phyloP scores from a whole-genome alignment of 2,888 invertebrate species.

The Nymphalis polychloros region DNA sequence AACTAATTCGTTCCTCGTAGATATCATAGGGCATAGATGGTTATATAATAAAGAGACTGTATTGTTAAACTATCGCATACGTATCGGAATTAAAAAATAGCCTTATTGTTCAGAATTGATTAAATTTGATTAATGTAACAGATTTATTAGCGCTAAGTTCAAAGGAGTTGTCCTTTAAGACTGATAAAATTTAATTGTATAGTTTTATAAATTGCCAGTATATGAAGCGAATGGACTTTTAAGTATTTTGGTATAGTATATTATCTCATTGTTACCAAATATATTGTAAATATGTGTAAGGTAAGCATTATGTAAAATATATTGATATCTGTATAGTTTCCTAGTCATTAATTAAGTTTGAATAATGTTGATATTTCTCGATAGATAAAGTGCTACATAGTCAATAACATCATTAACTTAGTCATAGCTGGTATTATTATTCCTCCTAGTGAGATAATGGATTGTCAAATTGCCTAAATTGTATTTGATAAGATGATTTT shows the following conservation, averaged over 20 bases:
- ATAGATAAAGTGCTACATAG: conserved; percentile 40
- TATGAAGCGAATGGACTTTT: conserved; percentile 58
- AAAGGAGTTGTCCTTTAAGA: conserved; percentile 61
- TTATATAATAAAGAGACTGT: conserved; percentile 61
- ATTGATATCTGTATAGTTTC: conserved; percentile 68
- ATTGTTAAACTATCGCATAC: conserved; percentile 61
- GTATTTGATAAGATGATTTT: conserved; percentile 33
- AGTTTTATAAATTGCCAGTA: conserved; percentile 68
- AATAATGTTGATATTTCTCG: conserved; percentile 61
- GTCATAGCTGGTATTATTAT: conserved; percentile 27
- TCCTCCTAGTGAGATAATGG: conserved; percentile 31
- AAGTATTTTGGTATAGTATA: conserved; percentile 74
- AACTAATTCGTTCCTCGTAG: conserved; percentile 63
- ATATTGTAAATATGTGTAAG: conserved; percentile 72
- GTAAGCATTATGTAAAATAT: conserved; percentile 54
- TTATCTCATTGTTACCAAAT: conserved; percentile 81
- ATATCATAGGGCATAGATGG: conserved; percentile 51
- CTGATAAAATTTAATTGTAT: conserved; percentile 69
- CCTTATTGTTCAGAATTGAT: conserved; percentile 50
- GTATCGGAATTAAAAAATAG: conserved; percentile 56
- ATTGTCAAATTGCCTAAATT: conserved; percentile 33
- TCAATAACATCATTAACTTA: conserved; percentile 36
- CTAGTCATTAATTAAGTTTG: conserved; percentile 78
- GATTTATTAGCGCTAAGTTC: conserved; percentile 27
- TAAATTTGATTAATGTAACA: conserved; percentile 25